Evolutionary conservation across 2,113 vertebrate species (phyloP).

Genomic region (Podocnemis expansa): DNA sequence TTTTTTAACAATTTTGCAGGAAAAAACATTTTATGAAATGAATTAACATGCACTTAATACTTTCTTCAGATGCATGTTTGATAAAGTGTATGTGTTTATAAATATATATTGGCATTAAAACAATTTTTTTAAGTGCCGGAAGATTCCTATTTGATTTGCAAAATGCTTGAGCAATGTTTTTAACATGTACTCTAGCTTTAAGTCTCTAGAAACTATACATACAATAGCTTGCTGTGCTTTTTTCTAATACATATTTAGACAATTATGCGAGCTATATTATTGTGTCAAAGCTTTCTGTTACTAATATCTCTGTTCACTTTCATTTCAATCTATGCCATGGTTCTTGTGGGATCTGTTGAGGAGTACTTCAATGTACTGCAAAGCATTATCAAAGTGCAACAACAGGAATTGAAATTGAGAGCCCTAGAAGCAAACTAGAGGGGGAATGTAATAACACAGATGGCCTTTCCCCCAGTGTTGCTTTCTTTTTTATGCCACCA

Average conservation of each 20-base stretch:
- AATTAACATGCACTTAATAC: neutral
- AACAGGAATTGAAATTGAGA: conserved; percentile 48
- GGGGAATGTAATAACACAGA: neutral
- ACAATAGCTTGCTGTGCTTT: neutral
- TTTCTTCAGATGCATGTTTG: neutral
- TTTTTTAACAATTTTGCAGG: neutral
- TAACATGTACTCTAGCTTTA: neutral
- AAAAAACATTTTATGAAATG: neutral
- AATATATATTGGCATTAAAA: neutral
- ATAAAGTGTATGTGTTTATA: neutral
- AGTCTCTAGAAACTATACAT: conserved; percentile 5
- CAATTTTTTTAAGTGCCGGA: neutral
- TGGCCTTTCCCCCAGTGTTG: neutral
- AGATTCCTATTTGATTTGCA: neutral
- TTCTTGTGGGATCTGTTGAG: conserved; percentile 23
- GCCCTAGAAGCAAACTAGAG: conserved; percentile 21
- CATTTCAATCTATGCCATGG: conserved; percentile 17
- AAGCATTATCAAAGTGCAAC: conserved; percentile 33
- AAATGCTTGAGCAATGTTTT: conserved; percentile 17
- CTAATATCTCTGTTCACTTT: conserved; percentile 24
- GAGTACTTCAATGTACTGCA: conserved; percentile 13
- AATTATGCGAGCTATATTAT: conserved; percentile 20
- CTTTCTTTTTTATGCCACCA: neutral
- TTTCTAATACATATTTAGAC: conserved; percentile 38
- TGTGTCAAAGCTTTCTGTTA: neutral